Conservation (phyloP, 2,113 vertebrate species). For the Ophthalmolycus amberensis region DNA sequence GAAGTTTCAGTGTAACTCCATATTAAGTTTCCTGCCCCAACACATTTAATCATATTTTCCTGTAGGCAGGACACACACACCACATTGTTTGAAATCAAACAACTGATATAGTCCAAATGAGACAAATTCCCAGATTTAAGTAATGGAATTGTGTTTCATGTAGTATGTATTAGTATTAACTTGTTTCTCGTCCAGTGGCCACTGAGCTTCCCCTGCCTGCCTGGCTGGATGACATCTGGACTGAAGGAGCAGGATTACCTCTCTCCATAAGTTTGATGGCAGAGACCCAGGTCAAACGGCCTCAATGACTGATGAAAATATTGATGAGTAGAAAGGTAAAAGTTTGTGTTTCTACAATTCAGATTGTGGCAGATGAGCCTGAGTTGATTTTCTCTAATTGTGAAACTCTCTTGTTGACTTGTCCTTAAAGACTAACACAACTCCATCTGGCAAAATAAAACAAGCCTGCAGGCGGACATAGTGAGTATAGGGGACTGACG, state of each 20-base stretch:
- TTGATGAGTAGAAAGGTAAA: not conserved
- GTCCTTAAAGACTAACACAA: not conserved
- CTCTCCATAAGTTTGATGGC: not conserved
- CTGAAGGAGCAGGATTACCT: constrained; percentile 1
- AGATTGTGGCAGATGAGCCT: constrained; percentile 2
- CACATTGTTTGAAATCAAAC: constrained; percentile 7
- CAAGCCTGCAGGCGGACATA: not conserved
- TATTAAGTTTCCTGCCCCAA: not conserved
- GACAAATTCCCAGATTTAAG: constrained; percentile 2
- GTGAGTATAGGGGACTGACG: constrained; percentile 17
- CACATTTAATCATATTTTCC: not conserved
- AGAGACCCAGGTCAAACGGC: not conserved
- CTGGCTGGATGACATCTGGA: constrained; percentile 22
- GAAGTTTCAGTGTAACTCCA: not conserved
- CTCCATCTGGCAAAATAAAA: constrained; percentile 5
- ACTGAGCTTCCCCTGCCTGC: not conserved
- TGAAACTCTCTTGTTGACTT: not conserved
- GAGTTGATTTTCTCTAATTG: constrained; percentile 36
- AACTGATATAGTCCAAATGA: constrained; percentile 27
- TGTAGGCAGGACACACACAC: not conserved
- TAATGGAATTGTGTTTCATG: constrained; percentile 14
- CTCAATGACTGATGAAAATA: constrained; percentile 1
- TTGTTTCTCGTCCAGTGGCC: not conserved
- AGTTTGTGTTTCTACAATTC: not conserved
- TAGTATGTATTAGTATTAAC: not conserved